Percentiles rank a stretch among this genome's conserved stretches.
Evolutionary conservation across 2,888 invertebrate species (phyloP).

Genomic region (Drosophila cognata): DNA sequence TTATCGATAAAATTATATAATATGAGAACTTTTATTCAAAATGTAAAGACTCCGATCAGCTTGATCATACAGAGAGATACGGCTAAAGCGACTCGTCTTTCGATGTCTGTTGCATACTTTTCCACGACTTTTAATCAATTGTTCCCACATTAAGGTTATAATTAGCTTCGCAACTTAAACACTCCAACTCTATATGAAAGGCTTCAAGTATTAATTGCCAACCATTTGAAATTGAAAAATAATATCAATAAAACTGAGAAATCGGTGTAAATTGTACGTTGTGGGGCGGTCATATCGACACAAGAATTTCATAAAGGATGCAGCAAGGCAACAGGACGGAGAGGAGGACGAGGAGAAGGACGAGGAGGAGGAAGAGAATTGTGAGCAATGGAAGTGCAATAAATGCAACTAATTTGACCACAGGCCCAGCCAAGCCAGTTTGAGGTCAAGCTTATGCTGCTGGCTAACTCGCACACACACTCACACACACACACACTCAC

Average conservation of each 20-base stretch:
- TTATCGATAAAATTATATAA: neutral
- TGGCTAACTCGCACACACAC: constrained; percentile 3
- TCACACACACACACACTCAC: constrained; percentile 1
- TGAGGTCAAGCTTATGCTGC: constrained; percentile 17
- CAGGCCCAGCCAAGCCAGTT: constrained; percentile 24
- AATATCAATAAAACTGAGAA: neutral
- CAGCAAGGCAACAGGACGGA: neutral
- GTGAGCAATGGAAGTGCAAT: constrained; percentile 10
- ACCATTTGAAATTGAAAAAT: neutral
- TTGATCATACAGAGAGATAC: neutral
- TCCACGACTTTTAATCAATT: neutral
- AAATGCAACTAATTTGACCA: constrained; percentile 50
- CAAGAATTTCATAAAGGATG: neutral
- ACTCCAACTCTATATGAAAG: neutral
- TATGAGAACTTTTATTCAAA: neutral
- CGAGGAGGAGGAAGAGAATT: neutral
- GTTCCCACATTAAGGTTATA: neutral
- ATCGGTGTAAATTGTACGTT: neutral
- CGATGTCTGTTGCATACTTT: neutral
- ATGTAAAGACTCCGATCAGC: neutral
- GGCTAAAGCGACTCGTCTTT: too few relatives aligned
- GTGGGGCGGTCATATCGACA: neutral
- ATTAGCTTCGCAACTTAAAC: neutral
- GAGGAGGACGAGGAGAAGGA: neutral
- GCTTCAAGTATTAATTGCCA: neutral